phyloP scores from a whole-genome alignment of 2,888 invertebrate genomes.

The Pristionchus japonicus region DNA sequence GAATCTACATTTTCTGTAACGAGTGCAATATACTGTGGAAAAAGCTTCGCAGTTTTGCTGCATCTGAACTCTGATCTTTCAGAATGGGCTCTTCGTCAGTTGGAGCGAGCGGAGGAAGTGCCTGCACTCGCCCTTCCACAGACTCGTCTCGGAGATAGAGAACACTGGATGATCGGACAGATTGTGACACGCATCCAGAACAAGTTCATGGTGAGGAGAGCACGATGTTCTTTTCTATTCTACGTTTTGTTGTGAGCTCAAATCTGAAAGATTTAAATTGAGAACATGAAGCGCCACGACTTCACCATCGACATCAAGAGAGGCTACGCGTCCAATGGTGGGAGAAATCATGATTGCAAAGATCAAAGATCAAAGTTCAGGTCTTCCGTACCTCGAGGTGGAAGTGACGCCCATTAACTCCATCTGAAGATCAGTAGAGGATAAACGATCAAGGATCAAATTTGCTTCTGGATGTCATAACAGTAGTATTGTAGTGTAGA shows the following conservation, averaged over 20 bases:
- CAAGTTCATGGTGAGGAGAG: neutral
- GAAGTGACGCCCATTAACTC: neutral
- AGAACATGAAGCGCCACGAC: slow-evolving; percentile 63
- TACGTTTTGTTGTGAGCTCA: neutral
- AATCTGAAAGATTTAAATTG: slow-evolving; percentile 52
- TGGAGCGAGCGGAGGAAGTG: neutral
- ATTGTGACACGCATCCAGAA: neutral
- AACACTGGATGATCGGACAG: neutral
- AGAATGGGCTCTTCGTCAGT: neutral
- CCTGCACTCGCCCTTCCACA: neutral
- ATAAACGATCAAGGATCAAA: neutral
- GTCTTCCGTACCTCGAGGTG: neutral
- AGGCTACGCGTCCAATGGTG: neutral
- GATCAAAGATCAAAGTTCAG: neutral
- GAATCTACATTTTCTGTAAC: no score
- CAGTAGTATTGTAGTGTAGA: neutral
- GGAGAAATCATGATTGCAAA: neutral
- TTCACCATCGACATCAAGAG: slow-evolving; percentile 55
- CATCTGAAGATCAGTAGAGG: neutral
- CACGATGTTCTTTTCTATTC: neutral
- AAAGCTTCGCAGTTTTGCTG: no score
- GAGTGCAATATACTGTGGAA: no score
- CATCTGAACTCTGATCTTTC: neutral
- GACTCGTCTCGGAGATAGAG: neutral
- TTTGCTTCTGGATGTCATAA: neutral